These are phyloP conservation scores for Megaceryle maxima DNA, from an alignment of 2,113 vertebrate genomes.

Conservation along the genomic window DNA sequence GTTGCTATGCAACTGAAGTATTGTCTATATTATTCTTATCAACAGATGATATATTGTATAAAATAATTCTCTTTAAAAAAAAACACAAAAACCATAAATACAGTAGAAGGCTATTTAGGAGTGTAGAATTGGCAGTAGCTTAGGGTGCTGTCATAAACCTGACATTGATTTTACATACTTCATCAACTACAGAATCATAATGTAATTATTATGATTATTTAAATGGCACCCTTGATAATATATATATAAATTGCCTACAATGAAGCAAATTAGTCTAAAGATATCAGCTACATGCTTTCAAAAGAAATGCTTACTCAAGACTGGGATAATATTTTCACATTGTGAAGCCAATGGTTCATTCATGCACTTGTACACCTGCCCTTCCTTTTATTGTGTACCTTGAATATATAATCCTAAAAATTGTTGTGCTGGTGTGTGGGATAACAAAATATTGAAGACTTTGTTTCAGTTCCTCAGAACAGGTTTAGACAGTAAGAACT, in stretches of 20 bases:
- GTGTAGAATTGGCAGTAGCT: constrained; percentile 55
- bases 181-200: constrained; percentile 19
- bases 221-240: constrained; percentile 44
- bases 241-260: constrained; percentile 4
- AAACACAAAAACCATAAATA: not conserved
- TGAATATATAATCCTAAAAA: not conserved
- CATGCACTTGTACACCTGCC: fast-evolving
- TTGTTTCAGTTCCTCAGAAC: not conserved
- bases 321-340: not conserved
- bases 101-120: constrained; percentile 59
- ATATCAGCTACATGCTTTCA: not conserved
- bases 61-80: constrained; percentile 60
- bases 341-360: not conserved
- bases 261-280: constrained; percentile 5
- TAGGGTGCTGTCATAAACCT: constrained; percentile 55
- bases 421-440: not conserved
- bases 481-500: not conserved
- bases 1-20: constrained; percentile 78
- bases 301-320: not conserved
- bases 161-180: constrained; percentile 1
- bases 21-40: constrained; percentile 52
- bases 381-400: not conserved
- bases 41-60: constrained; percentile 65
- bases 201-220: constrained; percentile 42
- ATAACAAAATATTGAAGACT: not conserved